phyloP scores from a whole-genome alignment of 2,113 vertebrate genomes.

The Ceyx margarethae region DNA sequence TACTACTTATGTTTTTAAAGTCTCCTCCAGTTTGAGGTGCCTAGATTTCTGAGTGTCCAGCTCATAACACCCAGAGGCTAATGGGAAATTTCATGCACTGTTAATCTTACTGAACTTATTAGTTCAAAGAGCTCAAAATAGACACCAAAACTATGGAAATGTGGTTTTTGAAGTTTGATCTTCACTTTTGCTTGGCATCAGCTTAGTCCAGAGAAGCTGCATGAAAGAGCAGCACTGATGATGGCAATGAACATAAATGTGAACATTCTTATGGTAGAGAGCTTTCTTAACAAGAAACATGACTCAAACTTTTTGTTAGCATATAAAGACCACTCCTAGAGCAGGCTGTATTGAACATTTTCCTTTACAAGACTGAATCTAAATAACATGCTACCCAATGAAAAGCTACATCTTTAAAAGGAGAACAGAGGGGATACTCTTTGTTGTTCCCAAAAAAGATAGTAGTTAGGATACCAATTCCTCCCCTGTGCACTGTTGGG shows the following conservation, averaged over 20 bases:
- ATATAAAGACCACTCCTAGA: neutral
- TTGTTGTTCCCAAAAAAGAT: neutral
- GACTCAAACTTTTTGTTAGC: neutral
- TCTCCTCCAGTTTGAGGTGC: neutral
- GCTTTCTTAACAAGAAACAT: neutral
- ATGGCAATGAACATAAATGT: accelerated
- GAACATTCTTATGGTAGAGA: neutral
- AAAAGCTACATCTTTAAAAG: neutral
- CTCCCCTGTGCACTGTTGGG: accelerated
- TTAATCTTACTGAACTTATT: neutral
- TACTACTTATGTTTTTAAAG: neutral
- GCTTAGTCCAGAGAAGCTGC: neutral
- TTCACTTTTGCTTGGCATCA: neutral
- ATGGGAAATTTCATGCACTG: neutral
- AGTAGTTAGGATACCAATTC: neutral
- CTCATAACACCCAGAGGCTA: neutral
- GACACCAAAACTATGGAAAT: neutral
- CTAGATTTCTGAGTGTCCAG: neutral
- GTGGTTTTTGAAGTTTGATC: neutral
- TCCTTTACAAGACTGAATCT: neutral
- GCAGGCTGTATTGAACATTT: neutral
- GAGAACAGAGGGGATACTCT: neutral
- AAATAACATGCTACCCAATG: neutral
- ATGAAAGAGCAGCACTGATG: neutral
- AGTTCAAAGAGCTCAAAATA: neutral